These are phyloP conservation scores for Drosophila nikananu DNA, from an alignment of 1,140 invertebrate species.

Conservation along the genomic window DNA sequence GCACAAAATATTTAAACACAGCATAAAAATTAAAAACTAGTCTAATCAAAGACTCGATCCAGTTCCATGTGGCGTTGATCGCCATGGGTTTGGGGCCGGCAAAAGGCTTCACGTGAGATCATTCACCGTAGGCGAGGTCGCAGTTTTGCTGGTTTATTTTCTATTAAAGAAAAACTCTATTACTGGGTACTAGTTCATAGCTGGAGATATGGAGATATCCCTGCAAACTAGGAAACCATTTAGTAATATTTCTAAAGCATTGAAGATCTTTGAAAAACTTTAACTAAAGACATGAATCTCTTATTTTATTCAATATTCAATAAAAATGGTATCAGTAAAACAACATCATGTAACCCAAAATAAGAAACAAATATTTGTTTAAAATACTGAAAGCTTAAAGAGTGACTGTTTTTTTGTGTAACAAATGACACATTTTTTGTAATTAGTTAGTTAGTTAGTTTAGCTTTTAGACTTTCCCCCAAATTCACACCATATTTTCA, in stretches of 20 bases:
- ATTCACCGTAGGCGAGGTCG: conserved; percentile 31
- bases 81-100: not conserved
- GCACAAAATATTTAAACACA: conserved; percentile 75
- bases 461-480: no score
- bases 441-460: no score
- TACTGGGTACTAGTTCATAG: not conserved
- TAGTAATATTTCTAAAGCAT: no score
- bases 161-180: not conserved
- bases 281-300: no score
- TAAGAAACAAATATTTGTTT: no score
- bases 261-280: no score
- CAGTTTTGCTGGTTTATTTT: not conserved
- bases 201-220: not conserved
- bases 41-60: conserved; percentile 64
- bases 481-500: not conserved
- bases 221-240: not conserved
- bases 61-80: conserved; percentile 7
- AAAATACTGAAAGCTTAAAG: no score
- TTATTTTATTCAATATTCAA: no score
- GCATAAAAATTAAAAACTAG: conserved; percentile 78
- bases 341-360: no score
- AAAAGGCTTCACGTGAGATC: conserved; percentile 39
- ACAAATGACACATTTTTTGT: no score
- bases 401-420: no score
- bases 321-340: no score